These are phyloP conservation scores for Pitta sordida DNA, from an alignment of 2,113 vertebrate species.

Conservation along the genomic window DNA sequence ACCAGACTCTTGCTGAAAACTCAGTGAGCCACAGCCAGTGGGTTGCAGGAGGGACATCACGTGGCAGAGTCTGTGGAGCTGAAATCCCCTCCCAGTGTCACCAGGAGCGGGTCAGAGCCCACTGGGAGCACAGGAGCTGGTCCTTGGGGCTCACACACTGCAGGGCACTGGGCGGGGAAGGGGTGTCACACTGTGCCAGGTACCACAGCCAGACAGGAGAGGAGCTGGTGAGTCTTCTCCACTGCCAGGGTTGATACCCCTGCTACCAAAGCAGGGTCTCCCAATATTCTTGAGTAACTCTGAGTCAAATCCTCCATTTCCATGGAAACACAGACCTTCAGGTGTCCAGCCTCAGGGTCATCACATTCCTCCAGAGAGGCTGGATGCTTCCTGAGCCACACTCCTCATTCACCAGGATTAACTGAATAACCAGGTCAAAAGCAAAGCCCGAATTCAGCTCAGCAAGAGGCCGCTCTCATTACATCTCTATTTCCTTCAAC, in stretches of 20 bases:
- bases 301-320: neutral
- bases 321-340: neutral
- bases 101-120: neutral
- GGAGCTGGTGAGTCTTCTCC: neutral
- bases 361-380: neutral
- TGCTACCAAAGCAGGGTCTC: neutral
- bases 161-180: neutral
- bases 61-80: neutral
- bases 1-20: neutral
- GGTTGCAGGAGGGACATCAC: rapidly evolving
- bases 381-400: neutral
- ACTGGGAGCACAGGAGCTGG: rapidly evolving
- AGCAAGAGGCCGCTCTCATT: neutral
- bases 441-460: neutral
- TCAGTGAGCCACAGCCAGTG: rapidly evolving
- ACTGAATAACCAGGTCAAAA: neutral
- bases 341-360: neutral
- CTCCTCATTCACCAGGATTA: neutral
- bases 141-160: rapidly evolving
- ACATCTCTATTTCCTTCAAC: neutral
- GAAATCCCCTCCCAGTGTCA: neutral
- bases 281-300: neutral
- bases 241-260: neutral
- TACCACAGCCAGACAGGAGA: neutral
- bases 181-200: rapidly evolving